Evolutionary conservation across 2,797 vertebrate species (phyloP).

Genomic region (Fundulus diaphanus): DNA sequence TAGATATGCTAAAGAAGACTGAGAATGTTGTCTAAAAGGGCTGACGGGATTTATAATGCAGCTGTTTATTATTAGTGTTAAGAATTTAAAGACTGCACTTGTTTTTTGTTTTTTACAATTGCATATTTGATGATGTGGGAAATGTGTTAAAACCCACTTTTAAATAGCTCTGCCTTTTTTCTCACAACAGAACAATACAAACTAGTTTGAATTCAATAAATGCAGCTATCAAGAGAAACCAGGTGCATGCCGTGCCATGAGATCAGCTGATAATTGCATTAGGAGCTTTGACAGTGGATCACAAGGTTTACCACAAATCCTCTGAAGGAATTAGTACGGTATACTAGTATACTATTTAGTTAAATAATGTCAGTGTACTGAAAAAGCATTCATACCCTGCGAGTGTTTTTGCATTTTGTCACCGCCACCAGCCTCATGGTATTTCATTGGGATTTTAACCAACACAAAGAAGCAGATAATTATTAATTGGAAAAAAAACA

Average conservation of each 20-base stretch:
- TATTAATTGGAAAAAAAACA: background rate
- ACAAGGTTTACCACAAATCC: background rate
- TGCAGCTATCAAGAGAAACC: background rate
- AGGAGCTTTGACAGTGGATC: background rate
- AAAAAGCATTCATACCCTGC: background rate
- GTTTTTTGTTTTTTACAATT: background rate
- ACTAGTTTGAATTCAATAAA: background rate
- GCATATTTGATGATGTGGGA: background rate
- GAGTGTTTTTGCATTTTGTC: background rate
- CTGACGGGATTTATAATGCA: background rate
- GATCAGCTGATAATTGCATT: conserved; percentile 1
- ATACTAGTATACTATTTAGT: background rate
- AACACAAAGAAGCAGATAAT: background rate
- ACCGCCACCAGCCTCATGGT: background rate
- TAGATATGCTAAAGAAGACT: background rate
- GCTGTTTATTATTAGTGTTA: background rate
- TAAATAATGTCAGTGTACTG: background rate
- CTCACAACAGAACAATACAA: background rate
- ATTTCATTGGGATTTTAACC: background rate
- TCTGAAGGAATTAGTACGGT: background rate
- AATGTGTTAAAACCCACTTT: background rate
- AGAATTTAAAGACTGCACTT: background rate
- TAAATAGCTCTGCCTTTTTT: background rate
- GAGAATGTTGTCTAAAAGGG: background rate
- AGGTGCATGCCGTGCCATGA: background rate